Percentiles rank a stretch among this genome's conserved stretches.
phyloP scores from a whole-genome alignment of 2,888 invertebrate species.

The Himalopsyche tibetana region DNA sequence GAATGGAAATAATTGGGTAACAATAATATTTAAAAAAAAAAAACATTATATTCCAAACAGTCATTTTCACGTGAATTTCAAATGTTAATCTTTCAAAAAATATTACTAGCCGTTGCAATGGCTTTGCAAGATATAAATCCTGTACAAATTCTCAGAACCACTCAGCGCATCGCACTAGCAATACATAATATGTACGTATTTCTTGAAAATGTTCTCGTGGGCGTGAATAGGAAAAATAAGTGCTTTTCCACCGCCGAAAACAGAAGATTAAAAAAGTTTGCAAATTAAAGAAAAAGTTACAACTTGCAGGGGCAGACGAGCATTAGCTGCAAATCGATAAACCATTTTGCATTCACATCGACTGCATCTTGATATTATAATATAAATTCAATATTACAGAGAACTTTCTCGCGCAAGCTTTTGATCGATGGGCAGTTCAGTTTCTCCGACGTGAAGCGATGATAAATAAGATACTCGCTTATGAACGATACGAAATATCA shows the following conservation, averaged over 20 bases:
- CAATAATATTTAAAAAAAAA: too few species aligned
- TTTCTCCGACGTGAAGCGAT: neutral
- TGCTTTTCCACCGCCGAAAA: neutral
- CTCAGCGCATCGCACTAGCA: too few species aligned
- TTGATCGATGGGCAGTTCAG: constrained; percentile 25
- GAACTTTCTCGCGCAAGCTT: constrained; percentile 16
- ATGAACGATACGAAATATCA: neutral
- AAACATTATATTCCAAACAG: too few species aligned
- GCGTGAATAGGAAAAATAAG: too few species aligned
- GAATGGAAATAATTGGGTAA: too few species aligned
- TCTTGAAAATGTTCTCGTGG: too few species aligned
- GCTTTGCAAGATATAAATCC: too few species aligned
- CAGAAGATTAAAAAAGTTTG: constrained; percentile 28
- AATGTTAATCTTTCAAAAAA: too few species aligned
- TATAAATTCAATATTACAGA: neutral
- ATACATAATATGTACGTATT: too few species aligned
- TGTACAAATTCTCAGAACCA: too few species aligned
- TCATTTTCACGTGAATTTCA: too few species aligned
- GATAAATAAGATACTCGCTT: neutral
- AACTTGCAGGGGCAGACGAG: neutral
- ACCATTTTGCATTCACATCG: neutral
- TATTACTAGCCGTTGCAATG: too few species aligned
- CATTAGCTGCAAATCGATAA: constrained; percentile 23
- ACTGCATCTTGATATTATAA: neutral
- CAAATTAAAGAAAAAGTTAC: neutral